Percentiles rank a stretch among this genome's conserved stretches.
Evolutionary conservation across 2,113 vertebrate genomes (phyloP).

Genomic region (Cygnus atratus): DNA sequence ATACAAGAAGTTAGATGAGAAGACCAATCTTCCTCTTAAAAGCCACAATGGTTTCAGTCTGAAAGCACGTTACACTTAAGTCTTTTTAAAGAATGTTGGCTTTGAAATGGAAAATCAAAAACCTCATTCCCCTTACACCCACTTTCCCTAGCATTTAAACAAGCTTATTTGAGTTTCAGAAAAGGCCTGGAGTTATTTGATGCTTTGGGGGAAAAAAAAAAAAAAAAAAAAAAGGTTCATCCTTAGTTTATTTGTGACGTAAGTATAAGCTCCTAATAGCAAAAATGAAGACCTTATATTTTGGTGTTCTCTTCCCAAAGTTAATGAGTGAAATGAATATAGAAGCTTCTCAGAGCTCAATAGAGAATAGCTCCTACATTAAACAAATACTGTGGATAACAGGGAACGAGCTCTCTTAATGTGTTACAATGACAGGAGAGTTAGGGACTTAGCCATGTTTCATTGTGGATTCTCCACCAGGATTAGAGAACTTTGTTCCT

Average conservation of each 20-base stretch:
- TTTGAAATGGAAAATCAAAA: not conserved
- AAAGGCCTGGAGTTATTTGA: not conserved
- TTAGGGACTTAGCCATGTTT: not conserved
- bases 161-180: not conserved
- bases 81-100: not conserved
- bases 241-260: not conserved
- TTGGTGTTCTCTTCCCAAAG: not conserved
- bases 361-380: not conserved
- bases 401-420: not conserved
- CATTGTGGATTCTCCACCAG: not conserved
- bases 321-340: conserved; percentile 22
- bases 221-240: not conserved
- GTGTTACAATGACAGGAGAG: not conserved
- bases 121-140: not conserved
- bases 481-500: conserved; percentile 45
- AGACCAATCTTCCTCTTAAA: not conserved
- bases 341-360: conserved; percentile 7
- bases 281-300: not conserved
- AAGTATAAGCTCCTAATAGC: not conserved
- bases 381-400: conserved; percentile 41
- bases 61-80: not conserved
- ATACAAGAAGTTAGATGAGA: not conserved
- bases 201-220: not conserved
- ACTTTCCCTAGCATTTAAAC: not conserved
- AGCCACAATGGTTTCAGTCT: not conserved